phyloP scores from a whole-genome alignment of 2,113 vertebrate genomes.

The cattle (Bos taurus) region ARS-UCD2.0 NC_037336.1:17806501-17807000 shows the following conservation, averaged over 20 bases:
- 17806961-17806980: neutral
- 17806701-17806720: neutral
- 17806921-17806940: neutral
- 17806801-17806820: neutral
- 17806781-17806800: neutral
- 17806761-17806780: neutral
- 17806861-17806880: neutral
- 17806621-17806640: neutral
- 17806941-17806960: neutral
- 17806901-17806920: neutral
- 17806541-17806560: neutral
- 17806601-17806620: fast-evolving
- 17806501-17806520: neutral
- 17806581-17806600: neutral
- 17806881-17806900: neutral
- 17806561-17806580: fast-evolving
- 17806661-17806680: neutral
- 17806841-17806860: neutral
- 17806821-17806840: neutral
- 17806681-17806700: neutral
- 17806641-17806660: neutral
- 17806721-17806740: neutral
- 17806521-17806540: neutral
- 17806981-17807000: neutral
- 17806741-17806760: neutral